Base-by-base conservation (phyloP, 1,140 invertebrate species). In the Drosophila willistoni region DNA sequence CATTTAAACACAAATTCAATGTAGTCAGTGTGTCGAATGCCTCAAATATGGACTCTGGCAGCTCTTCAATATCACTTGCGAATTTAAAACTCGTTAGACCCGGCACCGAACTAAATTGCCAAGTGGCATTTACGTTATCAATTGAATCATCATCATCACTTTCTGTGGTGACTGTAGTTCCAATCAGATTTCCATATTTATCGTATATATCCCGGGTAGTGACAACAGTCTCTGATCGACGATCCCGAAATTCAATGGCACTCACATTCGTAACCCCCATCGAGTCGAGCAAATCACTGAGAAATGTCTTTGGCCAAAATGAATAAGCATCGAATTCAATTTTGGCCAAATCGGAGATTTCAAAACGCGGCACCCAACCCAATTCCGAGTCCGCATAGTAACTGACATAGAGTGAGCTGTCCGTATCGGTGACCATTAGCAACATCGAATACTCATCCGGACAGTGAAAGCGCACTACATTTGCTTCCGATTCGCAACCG, bases 271-370 rank as follows among this genome's bases (percentile, higher is more conserved):
- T 3, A 19, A 87, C 77, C 0, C 77, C 84, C 7, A 87, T 14
- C 4, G 65, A 13, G 6, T 62, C 1, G 7, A 90, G 36, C 14
- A 87, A 44, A 1, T 84, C 81, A 0, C 29, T 36, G 3, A 90
- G 57, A 9, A 87, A 87, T 0, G 64, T 41, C 6, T 75, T 64
- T 22, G 77, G 67, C 84, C 84, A 87, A 44, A 74, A 87, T 22
- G 47, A 70, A 29, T 87, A 87, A 0, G 84, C 84, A 19, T 87
- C 84, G 34, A 87, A 89, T 61, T 87, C 84, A 14, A 87, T 80
- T 59, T 71, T 68, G 2, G 70, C 71, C 64, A 87, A 63, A 5
- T 75, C 56, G 1, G 25, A 54, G 25, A 87, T 68, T 59, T 90
- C 68, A 33, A 87, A 78, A 13, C 68, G 64, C 4, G 84, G 84